Base-by-base conservation (phyloP, 2,888 invertebrate species). In the Macrostomum cliftonense region DNA sequence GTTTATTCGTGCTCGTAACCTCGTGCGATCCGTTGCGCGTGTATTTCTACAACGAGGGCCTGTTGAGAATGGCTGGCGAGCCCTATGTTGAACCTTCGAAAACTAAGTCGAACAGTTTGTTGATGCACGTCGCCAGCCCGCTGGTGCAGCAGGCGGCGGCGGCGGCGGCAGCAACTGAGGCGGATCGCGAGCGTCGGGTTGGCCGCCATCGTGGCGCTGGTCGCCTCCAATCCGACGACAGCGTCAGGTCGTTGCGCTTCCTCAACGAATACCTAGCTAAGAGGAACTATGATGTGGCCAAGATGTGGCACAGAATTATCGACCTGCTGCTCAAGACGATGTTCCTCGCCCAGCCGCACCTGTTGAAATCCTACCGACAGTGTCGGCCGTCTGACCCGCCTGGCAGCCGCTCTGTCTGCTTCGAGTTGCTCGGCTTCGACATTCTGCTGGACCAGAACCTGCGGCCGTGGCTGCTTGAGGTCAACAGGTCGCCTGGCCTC, bases 71-170 rank as follows among this genome's bases (percentile, higher is more conserved):
- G 55, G 63, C 67, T 49, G 70, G 69, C 13, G 69, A 69, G 54
- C 63, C 63, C 54, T 70, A 70, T 52, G 55, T 62, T 14, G 56
- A 58, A 4, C 68, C 69, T 7, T 55, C 60, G 37, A 65, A 68
- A 39, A 57, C 50, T 43, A 70, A 70, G 50, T 45, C 28, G 5
- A 9, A 58, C 49, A 63, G 62, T 39, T 53, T 67, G 39, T 68
- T 54, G 52, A 69, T 69, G 69, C 69, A 69, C 58, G 57, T 69
- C 55, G 68, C 69, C 17, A 69, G 68, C 60, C 68, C 68, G 54
- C 67, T 68, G 12, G 61, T 69, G 13, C 68, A 70, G 59, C 68
- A 67, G 54, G 65, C 65, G 28, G 28, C 28, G 28, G 28, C 28
- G 28, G 28, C 28, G 4, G 28, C 28, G 5, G 28, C 28, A 28